Evolutionary conservation across 2,888 invertebrate species (phyloP).

Genomic region (Sussaba pulchella): DNA sequence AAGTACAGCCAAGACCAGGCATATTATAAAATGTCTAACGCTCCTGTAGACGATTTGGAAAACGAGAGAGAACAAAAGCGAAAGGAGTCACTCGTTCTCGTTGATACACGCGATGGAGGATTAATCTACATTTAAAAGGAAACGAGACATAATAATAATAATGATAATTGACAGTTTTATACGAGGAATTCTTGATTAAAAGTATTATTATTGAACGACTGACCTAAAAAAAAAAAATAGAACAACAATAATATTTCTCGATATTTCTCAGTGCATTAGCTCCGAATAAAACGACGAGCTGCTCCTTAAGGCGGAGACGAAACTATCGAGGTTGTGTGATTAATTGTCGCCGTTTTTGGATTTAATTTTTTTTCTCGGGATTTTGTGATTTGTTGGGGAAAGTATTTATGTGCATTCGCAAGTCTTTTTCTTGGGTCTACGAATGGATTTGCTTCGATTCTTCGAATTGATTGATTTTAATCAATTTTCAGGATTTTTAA

Average conservation of each 20-base stretch:
- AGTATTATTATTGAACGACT: slow-evolving; percentile 64
- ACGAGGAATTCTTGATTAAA: slow-evolving; percentile 58
- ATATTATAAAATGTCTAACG: slow-evolving; percentile 49
- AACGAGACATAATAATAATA: slow-evolving; percentile 20
- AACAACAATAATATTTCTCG: slow-evolving; percentile 33
- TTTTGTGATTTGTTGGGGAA: no score
- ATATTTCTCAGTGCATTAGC: slow-evolving; percentile 6
- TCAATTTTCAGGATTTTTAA: no score
- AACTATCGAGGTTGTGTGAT: no score
- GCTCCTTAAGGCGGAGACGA: slow-evolving; percentile 18
- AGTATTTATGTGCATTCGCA: no score
- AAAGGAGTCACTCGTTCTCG: slow-evolving; percentile 53
- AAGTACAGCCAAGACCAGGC: slow-evolving; percentile 59
- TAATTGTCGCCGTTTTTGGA: no score
- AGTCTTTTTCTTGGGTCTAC: no score
- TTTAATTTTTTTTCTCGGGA: no score
- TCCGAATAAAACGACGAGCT: slow-evolving; percentile 1
- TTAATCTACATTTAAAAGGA: slow-evolving; percentile 22
- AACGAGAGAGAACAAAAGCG: no score
- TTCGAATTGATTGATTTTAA: no score
- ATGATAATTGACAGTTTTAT: slow-evolving; percentile 61
- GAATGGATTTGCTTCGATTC: no score
- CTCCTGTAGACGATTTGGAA: slow-evolving; percentile 32
- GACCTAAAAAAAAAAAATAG: slow-evolving; percentile 26
- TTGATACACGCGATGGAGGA: no score